Evolutionary conservation across 2,113 vertebrate genomes (phyloP), one percentile per base, ranked within the genome.

Genomic region (Ailuropoda melanoleuca): DNA sequence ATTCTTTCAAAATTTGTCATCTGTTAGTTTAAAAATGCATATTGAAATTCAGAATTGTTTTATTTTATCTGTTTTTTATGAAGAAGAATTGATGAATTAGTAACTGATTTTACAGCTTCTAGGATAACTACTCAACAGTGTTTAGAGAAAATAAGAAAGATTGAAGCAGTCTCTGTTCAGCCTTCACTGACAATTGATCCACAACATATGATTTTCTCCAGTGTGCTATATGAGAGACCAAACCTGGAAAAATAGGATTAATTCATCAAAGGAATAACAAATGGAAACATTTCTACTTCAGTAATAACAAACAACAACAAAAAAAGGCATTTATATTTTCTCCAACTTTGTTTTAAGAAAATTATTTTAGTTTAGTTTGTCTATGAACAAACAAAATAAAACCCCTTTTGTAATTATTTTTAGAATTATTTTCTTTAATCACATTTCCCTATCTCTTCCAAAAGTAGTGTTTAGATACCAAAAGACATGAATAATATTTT

Each of bases 71-170:
- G 15, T 72, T 89, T 46, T 74, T 9, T 58, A 19, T 75, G 53
- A 85, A 43, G 29, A 78, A 94, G 8, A 96, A 11, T 58, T 85
- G 43, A 46, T 87, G 0, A 14, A 68, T 83, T 75, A 58, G 53
- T 75, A 82, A 93, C 18, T 82, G 58, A 82, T 60, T 68, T 90
- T 60, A 60, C 18, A 75, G 34, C n/a, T 81, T 81, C 53, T 66
- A 34, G 19, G 9, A 85, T 75, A 87, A 58, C 21, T 68, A 19
- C 37, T 64, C 58, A 92, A 60, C 17, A 85, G 37, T 90, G 17
- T 66, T 95, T 50, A 66, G 55, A 95, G 56, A 43, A 95, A 81
- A 90, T 46, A 93, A 93, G 55, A 74, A 96, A 92, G 24, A 74
- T 9, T 68, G 64, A 82, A 60, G 17, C 2, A 58, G 14, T 75